phyloP scores from a whole-genome alignment of 1,140 invertebrate species.

The Wasmannia auropunctata region DNA sequence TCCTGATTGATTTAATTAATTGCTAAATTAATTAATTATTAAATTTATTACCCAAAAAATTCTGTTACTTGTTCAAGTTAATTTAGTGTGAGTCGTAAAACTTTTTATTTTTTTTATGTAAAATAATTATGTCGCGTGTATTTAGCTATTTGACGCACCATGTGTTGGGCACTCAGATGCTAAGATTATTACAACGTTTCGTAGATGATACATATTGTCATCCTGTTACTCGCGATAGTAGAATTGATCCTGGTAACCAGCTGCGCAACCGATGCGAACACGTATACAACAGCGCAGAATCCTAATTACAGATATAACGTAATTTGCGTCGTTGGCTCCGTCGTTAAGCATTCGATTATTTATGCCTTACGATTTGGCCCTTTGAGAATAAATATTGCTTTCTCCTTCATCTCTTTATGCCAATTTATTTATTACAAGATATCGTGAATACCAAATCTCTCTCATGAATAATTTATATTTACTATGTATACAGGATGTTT shows the following conservation, averaged over 20 bases:
- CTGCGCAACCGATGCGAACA: constrained; percentile 24
- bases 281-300: background rate
- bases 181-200: constrained; percentile 13
- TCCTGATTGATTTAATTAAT: too few relatives aligned
- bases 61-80: background rate
- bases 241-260: constrained; percentile 42
- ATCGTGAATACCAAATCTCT: background rate
- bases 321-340: background rate
- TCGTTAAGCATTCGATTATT: constrained; percentile 10
- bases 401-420: background rate
- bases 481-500: background rate
- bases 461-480: background rate
- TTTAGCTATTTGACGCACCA: background rate
- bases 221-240: background rate
- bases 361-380: background rate
- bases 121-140: background rate
- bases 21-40: too few relatives aligned
- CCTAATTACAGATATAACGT: background rate
- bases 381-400: background rate
- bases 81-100: background rate
- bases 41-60: too few relatives aligned
- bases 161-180: background rate
- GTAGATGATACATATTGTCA: constrained; percentile 29
- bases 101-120: background rate
- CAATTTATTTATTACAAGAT: background rate